Evolutionary conservation across 2,797 vertebrate species (phyloP).

Genomic region (Heteromormyrus szaboi): DNA sequence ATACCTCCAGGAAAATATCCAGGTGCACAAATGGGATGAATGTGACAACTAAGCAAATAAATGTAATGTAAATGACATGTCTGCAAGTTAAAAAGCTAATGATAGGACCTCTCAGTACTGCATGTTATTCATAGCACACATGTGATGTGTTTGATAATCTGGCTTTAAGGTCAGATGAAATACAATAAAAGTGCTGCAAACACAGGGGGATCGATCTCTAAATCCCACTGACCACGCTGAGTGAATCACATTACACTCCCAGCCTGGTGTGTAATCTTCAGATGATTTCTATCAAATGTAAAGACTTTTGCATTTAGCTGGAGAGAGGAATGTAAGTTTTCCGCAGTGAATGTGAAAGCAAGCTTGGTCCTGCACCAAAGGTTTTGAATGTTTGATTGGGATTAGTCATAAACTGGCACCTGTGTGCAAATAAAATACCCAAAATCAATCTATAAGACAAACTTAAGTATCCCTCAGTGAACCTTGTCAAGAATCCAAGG

Average conservation of each 20-base stretch:
- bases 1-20: neutral
- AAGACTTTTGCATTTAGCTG: neutral
- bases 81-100: neutral
- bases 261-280: neutral
- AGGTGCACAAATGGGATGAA: neutral
- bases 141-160: neutral
- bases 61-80: neutral
- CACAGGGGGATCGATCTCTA: neutral
- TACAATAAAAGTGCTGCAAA: neutral
- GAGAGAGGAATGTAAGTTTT: neutral
- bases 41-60: neutral
- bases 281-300: neutral
- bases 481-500: neutral
- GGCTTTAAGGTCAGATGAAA: neutral
- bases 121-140: neutral
- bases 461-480: neutral
- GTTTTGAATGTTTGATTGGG: slow-evolving; percentile 14
- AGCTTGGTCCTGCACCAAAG: neutral
- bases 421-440: neutral
- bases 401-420: neutral
- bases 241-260: neutral
- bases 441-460: neutral
- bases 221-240: neutral
- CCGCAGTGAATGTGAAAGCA: neutral
- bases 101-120: neutral